Base-by-base conservation (phyloP, 2,113 vertebrate species). In the Ginglymostoma cirratum region DNA sequence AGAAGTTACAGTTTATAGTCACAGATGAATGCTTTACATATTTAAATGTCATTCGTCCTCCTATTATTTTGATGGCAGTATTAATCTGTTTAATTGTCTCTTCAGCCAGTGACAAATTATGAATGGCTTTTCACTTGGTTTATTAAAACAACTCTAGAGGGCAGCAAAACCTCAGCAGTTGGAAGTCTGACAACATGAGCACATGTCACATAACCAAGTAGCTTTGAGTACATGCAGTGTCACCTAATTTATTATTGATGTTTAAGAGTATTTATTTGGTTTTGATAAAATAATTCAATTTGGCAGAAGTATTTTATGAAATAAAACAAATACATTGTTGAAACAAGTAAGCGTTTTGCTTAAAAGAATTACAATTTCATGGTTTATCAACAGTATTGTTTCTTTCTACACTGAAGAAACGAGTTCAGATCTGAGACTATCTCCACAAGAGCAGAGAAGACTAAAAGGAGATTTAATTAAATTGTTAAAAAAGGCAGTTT, bases 81-180 rank as follows among this genome's bases (percentile, higher is more conserved):
- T 19, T 42, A 38, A 12, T 5, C 61, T 21, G 61, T 8, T 66
- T 34, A 66, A 66, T 21, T 5, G 34, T 93, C 27, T 38, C 1
- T 42, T 80, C 38, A 42, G 72, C 6, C 2, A 61, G 17, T 34
- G 86, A 38, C 19, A n/a, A 65, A 15, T 61, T 34, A 4, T 92
- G 61, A 67, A 67, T 92, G 34, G 4, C 24, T 30, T 72, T 95
- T 52, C 94, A 48, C 45, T 52, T 52, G 38, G 23, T 76, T 48
- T 72, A 52, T 48, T 66, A 7, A 48, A 5, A 34, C 42, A 72
- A 30, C 94, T 70, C 42, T 24, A 76, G 94, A 34, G 67, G 94
- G 94, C 94, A 95, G 94, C 67, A 95, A 72, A 95, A 76, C 94
- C 94, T 52, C 45, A 90, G 69, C 42, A 95, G 14, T 27, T 7